A percentile compares a stretch with the other conserved stretches of the same genome.
phyloP scores from a whole-genome alignment of 2,888 invertebrate genomes.

The Patella depressa region DNA sequence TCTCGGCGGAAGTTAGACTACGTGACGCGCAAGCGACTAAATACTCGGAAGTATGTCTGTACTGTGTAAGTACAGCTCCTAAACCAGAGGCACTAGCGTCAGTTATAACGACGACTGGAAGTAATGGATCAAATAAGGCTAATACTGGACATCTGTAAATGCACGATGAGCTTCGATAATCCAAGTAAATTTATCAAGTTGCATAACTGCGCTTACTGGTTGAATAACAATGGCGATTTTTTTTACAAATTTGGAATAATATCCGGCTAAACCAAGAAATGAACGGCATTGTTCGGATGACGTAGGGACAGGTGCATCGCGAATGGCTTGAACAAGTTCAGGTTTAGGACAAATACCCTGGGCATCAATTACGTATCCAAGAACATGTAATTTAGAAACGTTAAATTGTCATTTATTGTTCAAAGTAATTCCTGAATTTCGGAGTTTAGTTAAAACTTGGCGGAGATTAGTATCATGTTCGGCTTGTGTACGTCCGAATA shows the following conservation, averaged over 20 bases:
- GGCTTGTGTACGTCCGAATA: neutral
- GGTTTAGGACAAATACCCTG: neutral
- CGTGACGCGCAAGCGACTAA: neutral
- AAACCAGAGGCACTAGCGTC: neutral
- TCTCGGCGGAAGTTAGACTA: neutral
- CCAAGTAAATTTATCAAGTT: no score
- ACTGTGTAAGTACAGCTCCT: neutral
- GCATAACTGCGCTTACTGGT: no score
- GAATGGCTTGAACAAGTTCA: neutral
- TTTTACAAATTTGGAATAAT: neutral
- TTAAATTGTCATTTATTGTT: neutral
- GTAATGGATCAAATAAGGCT: neutral
- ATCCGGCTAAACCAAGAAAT: neutral
- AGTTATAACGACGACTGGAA: neutral
- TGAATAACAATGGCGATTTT: no score
- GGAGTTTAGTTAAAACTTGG: neutral
- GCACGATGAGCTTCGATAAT: no score
- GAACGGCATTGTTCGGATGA: neutral
- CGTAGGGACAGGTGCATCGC: neutral
- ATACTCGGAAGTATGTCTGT: neutral
- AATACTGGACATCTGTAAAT: no score
- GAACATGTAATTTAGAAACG: neutral
- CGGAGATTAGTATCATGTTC: constrained; percentile 1
- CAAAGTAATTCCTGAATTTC: neutral
- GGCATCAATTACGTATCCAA: neutral